Conservation (phyloP, 2,113 vertebrate species). For the Forbesichthys papilliferus region DNA sequence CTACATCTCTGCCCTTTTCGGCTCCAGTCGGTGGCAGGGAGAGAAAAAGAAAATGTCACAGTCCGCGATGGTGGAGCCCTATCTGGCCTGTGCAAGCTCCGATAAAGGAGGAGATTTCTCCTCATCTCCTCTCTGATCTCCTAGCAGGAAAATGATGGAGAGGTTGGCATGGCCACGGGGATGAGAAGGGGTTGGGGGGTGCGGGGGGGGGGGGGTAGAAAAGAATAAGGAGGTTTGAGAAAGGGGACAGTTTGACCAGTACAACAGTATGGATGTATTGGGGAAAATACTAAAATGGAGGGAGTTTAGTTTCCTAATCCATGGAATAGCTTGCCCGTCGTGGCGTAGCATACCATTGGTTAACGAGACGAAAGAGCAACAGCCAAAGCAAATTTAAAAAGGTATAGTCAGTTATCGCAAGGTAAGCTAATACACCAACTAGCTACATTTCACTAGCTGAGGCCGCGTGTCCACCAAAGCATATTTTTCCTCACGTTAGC, state of each 20-base stretch:
- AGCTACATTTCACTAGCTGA: too few species aligned
- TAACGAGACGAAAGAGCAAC: too few species aligned
- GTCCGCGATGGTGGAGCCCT: conserved; percentile 13
- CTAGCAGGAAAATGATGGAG: neutral
- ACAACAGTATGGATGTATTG: neutral
- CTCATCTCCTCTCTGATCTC: conserved; percentile 27
- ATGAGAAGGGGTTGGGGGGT: neutral
- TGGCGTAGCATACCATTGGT: too few species aligned
- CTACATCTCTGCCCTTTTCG: conserved; percentile 29
- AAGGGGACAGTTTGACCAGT: neutral
- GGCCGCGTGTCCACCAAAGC: too few species aligned
- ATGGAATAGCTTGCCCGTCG: too few species aligned
- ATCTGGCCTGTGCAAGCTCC: conserved; percentile 39
- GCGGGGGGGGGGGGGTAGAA: neutral
- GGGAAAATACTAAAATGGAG: neutral
- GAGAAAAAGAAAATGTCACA: conserved; percentile 44
- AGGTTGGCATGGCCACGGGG: neutral
- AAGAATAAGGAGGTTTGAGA: conserved; percentile 4
- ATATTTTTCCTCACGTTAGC: neutral
- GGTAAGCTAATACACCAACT: too few species aligned
- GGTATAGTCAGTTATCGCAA: too few species aligned
- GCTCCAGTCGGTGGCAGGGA: conserved; percentile 22
- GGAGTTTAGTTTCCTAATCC: too few species aligned
- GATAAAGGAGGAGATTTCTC: conserved; percentile 22
- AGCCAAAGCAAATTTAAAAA: too few species aligned